Evolutionary conservation across 2,888 invertebrate species (phyloP), one percentile per base, ranked within the genome.

Genomic region (Elegia similella): DNA sequence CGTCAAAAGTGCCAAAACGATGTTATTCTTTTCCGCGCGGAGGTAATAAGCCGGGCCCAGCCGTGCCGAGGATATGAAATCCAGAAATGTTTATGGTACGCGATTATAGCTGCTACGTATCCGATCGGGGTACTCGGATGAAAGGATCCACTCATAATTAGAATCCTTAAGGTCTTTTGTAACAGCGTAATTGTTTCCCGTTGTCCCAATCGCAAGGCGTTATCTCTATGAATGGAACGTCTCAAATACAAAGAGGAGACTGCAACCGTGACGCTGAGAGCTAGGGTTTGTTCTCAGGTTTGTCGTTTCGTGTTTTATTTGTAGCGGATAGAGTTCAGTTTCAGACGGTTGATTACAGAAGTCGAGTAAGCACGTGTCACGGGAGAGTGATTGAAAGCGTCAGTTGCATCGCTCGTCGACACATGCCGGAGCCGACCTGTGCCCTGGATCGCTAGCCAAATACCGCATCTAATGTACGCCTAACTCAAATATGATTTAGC

Each of bases 1-100:
- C 88, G 87, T 90, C 90, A 89, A 86, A 89, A 90, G 90, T 88
- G 84, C 86, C 88, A 82, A 87, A 90, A 86, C 82, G 84, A 85
- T 88, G 90, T 89, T 89, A 89, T 89, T 88, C 88, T 89, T 90
- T 88, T 87, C 88, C 86, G 80, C 83, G 83, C 79, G 79, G 82
- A 84, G 87, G 86, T 87, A 90, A 90, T 89, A 90, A 88, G 85
- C 78, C 80, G 82, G 78, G 74, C 78, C 84, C 79, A 79, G 78
- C 82, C 84, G 85, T 85, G 83, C 85, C 86, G 81, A 81, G 86
- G 86, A 89, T 90, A 90, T 89, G 86, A 88, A 89, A 90, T 85
- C 82, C 86, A 84, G 81, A 88, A 89, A 87, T 88, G 88, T 91
- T 89, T 90, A 88, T 82, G 80, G 82, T 75, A 73, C 78, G 76